Percentiles rank a stretch among this genome's conserved stretches.
These are phyloP conservation scores for Hydrotaea diabolus DNA, from an alignment of 2,888 invertebrate genomes.

Conservation along the genomic window DNA sequence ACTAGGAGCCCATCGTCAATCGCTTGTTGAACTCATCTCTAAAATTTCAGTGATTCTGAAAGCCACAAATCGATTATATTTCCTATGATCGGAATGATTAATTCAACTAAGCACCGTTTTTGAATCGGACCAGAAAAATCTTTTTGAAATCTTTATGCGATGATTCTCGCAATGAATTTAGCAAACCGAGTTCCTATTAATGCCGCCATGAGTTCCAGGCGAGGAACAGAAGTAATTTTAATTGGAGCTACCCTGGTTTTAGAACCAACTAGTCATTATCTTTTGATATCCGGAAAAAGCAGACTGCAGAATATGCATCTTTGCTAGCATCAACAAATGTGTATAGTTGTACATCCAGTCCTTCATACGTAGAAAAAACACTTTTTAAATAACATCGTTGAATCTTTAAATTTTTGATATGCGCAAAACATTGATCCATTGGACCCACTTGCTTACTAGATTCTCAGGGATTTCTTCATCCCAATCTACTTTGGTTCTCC, in stretches of 20 bases:
- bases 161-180: constrained; percentile 54
- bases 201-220: constrained; percentile 50
- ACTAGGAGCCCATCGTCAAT: constrained; percentile 22
- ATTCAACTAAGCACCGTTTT: constrained; percentile 70
- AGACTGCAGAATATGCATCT: constrained; percentile 26
- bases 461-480: constrained; percentile 36
- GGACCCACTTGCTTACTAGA: constrained; percentile 33
- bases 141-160: constrained; percentile 50
- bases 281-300: constrained; percentile 24
- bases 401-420: constrained; percentile 37
- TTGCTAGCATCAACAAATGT: constrained; percentile 46
- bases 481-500: constrained; percentile 11
- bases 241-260: no score
- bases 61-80: constrained; percentile 42
- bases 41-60: constrained; percentile 46
- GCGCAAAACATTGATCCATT: constrained; percentile 41
- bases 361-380: neutral
- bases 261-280: no score
- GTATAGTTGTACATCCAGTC: constrained; percentile 26
- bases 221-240: no score
- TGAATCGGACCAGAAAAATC: constrained; percentile 70
- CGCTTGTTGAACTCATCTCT: constrained; percentile 1
- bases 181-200: no score
- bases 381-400: constrained; percentile 38
- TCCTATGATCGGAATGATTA: constrained; percentile 43